Percentiles rank a stretch among this genome's conserved stretches.
These are phyloP conservation scores for Ypsolopha sequella DNA, from an alignment of 2,888 invertebrate species.

Conservation along the genomic window DNA sequence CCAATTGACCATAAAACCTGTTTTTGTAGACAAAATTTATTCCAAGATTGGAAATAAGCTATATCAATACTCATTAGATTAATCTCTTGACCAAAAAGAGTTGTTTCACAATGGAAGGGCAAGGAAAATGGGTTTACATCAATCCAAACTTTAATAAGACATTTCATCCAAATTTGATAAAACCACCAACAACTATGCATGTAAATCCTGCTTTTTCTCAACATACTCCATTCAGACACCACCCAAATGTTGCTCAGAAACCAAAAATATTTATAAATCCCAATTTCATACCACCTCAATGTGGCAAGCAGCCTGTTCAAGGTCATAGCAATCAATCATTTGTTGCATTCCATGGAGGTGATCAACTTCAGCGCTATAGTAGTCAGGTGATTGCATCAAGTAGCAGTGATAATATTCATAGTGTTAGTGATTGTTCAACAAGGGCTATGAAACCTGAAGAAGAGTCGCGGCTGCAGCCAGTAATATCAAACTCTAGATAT, in stretches of 20 bases:
- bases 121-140: slow-evolving; percentile 40
- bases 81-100: slow-evolving; percentile 12
- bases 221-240: slow-evolving; percentile 3
- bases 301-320: not conserved
- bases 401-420: no score
- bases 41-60: slow-evolving; percentile 84
- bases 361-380: no score
- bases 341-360: no score
- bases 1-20: slow-evolving; percentile 40
- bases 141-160: slow-evolving; percentile 50
- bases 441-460: not conserved
- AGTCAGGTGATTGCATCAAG: no score
- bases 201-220: slow-evolving; percentile 44
- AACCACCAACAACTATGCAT: slow-evolving; percentile 22
- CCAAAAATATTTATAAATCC: slow-evolving; percentile 62
- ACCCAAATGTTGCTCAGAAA: slow-evolving; percentile 9
- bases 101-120: not conserved
- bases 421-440: not conserved
- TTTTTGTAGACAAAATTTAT: slow-evolving; percentile 66
- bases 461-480: not conserved
- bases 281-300: slow-evolving; percentile 32
- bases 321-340: no score
- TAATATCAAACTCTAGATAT: slow-evolving; percentile 31
- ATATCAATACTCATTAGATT: slow-evolving; percentile 68
- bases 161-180: not conserved